These are phyloP conservation scores for Heliocidaris tuberculata DNA, from an alignment of 35 echinoderm and acorn worm species.

Conservation along the genomic window DNA sequence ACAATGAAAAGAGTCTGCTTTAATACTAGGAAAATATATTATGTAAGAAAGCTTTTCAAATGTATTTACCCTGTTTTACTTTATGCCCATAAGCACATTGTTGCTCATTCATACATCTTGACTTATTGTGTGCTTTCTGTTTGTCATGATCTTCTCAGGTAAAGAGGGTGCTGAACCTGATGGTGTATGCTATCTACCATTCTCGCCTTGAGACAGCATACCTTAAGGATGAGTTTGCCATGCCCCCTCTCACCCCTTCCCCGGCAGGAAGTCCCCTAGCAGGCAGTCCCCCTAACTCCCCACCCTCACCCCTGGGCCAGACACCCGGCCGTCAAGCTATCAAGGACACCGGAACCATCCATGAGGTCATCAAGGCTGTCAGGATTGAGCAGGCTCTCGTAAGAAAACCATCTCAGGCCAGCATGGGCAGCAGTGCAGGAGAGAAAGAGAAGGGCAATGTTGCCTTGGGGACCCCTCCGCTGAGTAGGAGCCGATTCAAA, in stretches of 20 bases:
- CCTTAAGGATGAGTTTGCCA: constrained; percentile 85
- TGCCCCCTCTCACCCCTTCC: constrained; percentile 50
- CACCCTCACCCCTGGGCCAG: constrained; percentile 16
- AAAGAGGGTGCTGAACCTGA: constrained; percentile 83
- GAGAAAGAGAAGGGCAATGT: not conserved
- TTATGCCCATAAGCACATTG: too few relatives aligned
- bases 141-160: constrained; percentile 58
- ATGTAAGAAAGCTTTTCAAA: too few relatives aligned
- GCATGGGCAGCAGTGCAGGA: not conserved
- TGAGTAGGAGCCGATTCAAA: constrained; percentile 16
- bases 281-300: constrained; percentile 29
- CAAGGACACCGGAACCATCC: constrained; percentile 60
- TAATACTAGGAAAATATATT: too few relatives aligned
- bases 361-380: constrained; percentile 54
- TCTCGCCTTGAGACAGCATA: constrained; percentile 83
- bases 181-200: constrained; percentile 77
- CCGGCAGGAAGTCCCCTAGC: not conserved
- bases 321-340: constrained; percentile 36
- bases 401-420: not conserved
- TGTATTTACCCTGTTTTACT: too few relatives aligned
- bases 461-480: not conserved
- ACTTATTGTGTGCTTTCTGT: not conserved
- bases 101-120: too few relatives aligned
- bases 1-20: too few relatives aligned
- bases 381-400: constrained; percentile 10